Evolutionary conservation across 2,113 vertebrate genomes (phyloP), one percentile per base, ranked within the genome.

Genomic region (Isichthys henryi): DNA sequence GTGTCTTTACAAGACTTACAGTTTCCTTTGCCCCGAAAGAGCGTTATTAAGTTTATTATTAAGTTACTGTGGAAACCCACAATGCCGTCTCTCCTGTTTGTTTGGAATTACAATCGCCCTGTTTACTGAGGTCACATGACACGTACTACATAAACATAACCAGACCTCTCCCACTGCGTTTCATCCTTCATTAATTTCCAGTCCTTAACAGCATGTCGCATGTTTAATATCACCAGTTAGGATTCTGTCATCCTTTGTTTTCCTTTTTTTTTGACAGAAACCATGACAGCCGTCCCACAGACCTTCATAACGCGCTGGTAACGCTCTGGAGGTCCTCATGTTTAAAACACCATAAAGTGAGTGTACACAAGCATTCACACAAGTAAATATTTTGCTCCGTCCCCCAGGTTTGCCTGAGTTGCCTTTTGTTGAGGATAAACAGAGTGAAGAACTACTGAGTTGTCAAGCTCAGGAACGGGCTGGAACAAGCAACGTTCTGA

Each of bases 381-480:
- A 66, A 58, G 56, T 88, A 66, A 62, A 62, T 88, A 45, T 88
- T 88, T 45, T 66, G 31, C 27, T 35, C 53, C 0, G 17, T 56
- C 23, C 49, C 50, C 56, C 53, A 88, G 52, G 39, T 58, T 88
- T 23, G 21, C 39, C 52, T 17, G 15, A 17, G 19, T 88, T 66
- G 43, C 27, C 56, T 88, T 35, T 48, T 35, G 23, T 13, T 11
- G 88, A 62, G 4, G 9, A 8, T 88, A 48, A 52, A 52, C 88
- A 39, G 66, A 52, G 48, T 23, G 5, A 27, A 5, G 31, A 39
- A 31, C 21, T 66, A 82, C 66, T 56, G 93, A 93, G 92, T 92
- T 15, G 88, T 93, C 46, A 91, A 90, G 90, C 90, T 86, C 88
- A 88, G 49, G 5, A 87, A 93, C 94, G 95, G 90, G 93, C 89